A percentile compares a stretch with the other conserved stretches of the same genome.
Evolutionary conservation across 2,113 vertebrate species (phyloP).

Genomic region (Labeo catla): DNA sequence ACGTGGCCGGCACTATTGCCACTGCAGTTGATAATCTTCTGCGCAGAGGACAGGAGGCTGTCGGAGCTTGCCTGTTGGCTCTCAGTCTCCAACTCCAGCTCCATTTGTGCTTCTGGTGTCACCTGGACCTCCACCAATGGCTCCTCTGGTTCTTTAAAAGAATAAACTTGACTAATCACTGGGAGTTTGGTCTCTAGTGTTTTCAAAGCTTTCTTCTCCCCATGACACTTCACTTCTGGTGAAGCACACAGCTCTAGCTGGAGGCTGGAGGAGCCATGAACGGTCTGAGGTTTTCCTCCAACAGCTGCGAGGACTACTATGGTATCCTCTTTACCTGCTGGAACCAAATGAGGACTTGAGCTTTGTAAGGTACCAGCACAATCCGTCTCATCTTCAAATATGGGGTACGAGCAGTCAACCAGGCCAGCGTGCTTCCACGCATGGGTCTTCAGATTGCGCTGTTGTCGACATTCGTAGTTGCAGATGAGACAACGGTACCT

Average conservation of each 20-base stretch:
- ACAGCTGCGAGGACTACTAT: constrained; percentile 82
- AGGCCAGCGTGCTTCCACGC: constrained; percentile 97
- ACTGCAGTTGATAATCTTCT: constrained; percentile 94
- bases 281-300: constrained; percentile 67
- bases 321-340: constrained; percentile 71
- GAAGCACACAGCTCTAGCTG: constrained; percentile 85
- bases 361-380: constrained; percentile 53
- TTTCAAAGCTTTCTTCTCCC: constrained; percentile 52
- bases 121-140: constrained; percentile 80
- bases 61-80: constrained; percentile 68
- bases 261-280: constrained; percentile 73
- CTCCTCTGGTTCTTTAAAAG: constrained; percentile 74
- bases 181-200: constrained; percentile 61
- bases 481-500: constrained; percentile 96
- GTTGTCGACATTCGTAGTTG: constrained; percentile 96
- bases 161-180: constrained; percentile 61
- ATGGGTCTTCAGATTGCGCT: constrained; percentile 95
- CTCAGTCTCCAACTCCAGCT: constrained; percentile 77
- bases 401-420: constrained; percentile 94
- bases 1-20: constrained; percentile 89
- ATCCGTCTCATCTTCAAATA: constrained; percentile 90
- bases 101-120: constrained; percentile 76
- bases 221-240: constrained; percentile 57
- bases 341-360: constrained; percentile 12
- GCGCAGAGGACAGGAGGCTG: constrained; percentile 92